Evolutionary conservation across 1,140 invertebrate genomes (phyloP).

Genomic region (Apolygus lucorum): DNA sequence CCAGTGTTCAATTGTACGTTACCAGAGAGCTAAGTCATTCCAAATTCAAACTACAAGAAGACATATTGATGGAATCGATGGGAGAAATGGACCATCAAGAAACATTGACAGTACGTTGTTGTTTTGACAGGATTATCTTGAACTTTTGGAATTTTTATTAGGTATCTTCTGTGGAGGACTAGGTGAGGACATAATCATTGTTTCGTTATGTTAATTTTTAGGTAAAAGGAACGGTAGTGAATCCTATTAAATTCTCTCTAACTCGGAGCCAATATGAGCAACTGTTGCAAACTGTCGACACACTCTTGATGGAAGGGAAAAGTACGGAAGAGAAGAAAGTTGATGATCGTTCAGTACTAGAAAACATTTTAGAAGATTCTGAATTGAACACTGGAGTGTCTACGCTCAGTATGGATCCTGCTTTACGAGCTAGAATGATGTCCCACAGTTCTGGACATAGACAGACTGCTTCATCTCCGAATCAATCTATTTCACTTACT

Average conservation of each 20-base stretch:
- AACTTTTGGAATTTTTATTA: too few species aligned
- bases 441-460: slow-evolving; percentile 26
- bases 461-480: slow-evolving; percentile 22
- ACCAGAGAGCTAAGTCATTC: slow-evolving; percentile 40
- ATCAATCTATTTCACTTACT: slow-evolving; percentile 17
- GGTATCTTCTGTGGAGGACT: too few species aligned
- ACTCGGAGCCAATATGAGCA: slow-evolving; percentile 82
- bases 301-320: slow-evolving; percentile 35
- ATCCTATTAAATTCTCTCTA: slow-evolving; percentile 72
- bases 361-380: slow-evolving; percentile 41
- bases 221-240: slow-evolving; percentile 70
- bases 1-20: slow-evolving; percentile 59
- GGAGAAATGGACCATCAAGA: slow-evolving; percentile 32
- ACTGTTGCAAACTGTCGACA: slow-evolving; percentile 63
- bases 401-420: slow-evolving; percentile 50
- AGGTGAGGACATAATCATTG: too few species aligned
- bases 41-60: slow-evolving; percentile 35
- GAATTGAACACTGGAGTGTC: slow-evolving; percentile 39
- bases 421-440: slow-evolving; percentile 46
- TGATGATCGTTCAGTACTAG: slow-evolving; percentile 16
- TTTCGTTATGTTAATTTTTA: slow-evolving; percentile 40
- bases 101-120: slow-evolving; percentile 28
- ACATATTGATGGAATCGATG: slow-evolving; percentile 40
- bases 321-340: not conserved
- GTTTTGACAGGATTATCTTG: too few species aligned